Evolutionary conservation across 2,888 invertebrate genomes (phyloP).

Genomic region (Agrypnus murinus): DNA sequence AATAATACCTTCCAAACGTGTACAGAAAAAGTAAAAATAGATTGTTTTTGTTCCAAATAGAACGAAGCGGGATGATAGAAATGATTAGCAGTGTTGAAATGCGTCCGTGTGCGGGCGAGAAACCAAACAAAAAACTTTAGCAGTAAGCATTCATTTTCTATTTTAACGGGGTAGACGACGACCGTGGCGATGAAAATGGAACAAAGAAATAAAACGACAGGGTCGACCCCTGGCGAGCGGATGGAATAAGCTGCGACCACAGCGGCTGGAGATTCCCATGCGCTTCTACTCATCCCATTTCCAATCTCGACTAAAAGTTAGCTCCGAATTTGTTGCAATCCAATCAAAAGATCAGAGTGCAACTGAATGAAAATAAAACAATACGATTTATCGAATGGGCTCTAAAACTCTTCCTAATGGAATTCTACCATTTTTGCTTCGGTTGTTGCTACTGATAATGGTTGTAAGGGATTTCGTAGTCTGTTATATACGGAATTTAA

Average conservation of each 20-base stretch:
- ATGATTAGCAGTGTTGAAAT: constrained; percentile 39
- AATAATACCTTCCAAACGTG: background rate
- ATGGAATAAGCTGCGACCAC: constrained; percentile 43
- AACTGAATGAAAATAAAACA: constrained; percentile 39
- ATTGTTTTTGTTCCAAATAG: background rate
- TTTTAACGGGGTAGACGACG: constrained; percentile 39
- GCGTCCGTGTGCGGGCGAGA: constrained; percentile 14
- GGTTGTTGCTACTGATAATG: background rate
- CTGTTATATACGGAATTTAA: too few relatives aligned
- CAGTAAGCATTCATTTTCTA: constrained; percentile 44
- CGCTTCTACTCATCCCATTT: constrained; percentile 40
- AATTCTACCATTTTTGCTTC: background rate
- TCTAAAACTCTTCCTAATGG: background rate
- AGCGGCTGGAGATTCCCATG: constrained; percentile 49
- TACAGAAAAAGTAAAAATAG: constrained; percentile 10
- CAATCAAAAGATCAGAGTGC: constrained; percentile 45
- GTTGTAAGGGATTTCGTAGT: background rate
- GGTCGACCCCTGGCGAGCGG: constrained; percentile 45
- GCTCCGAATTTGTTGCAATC: constrained; percentile 37
- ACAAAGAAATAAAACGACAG: constrained; percentile 48
- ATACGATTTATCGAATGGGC: constrained; percentile 18
- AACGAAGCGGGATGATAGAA: constrained; percentile 21
- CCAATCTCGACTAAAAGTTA: constrained; percentile 43
- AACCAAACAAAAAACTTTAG: constrained; percentile 41
- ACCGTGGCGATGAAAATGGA: constrained; percentile 41